Evolutionary conservation across 2,113 vertebrate species (phyloP), one percentile per base, ranked within the genome.

Genomic region (Numida meleagris): DNA sequence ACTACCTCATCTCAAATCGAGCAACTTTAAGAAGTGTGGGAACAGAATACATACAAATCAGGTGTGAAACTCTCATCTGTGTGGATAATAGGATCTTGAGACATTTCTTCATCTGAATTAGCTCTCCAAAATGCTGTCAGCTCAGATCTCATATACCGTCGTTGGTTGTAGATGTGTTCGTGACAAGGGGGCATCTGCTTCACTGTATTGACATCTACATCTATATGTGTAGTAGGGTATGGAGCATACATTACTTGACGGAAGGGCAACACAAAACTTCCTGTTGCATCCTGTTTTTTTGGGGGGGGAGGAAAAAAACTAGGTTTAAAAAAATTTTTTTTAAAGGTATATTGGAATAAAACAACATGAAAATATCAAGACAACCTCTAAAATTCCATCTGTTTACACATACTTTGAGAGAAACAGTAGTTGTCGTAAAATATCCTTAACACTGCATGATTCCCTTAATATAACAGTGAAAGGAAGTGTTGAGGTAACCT

Each of bases 111-210:
- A 93, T 99, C 99, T 51, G 99, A 99, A 92, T 98, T 98, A 4
- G 99, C 98, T 96, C 98, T 99, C 99, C 99, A 99, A 48, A 99
- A 98, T 0, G 98, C 97, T 27, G 98, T 98, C 58, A 99, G 98
- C 96, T 99, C 99, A 0, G 98, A 98, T 3, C 98, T 98, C 99
- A 99, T 99, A 76, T 99, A 99, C 77, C 98, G 98, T 10, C 99
- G 98, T 90, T 99, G 99, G 96, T 99, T 99, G 94, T 99, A 99
- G 27, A 98, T 99, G 95, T 99, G 99, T 29, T 99, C 99, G 3
- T 99, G 99, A 96, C 99, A 99, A 2, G 99, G 99, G 2, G 99
- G 98, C 99, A 99, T 99, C 98, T 99, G 99, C 95, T 99, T 99
- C 70, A 99, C 99, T 0, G 99, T 99, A 86, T 99, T 99, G 96